Conservation (phyloP, 23 tunicate species). For the Ascidia mentula region DNA sequence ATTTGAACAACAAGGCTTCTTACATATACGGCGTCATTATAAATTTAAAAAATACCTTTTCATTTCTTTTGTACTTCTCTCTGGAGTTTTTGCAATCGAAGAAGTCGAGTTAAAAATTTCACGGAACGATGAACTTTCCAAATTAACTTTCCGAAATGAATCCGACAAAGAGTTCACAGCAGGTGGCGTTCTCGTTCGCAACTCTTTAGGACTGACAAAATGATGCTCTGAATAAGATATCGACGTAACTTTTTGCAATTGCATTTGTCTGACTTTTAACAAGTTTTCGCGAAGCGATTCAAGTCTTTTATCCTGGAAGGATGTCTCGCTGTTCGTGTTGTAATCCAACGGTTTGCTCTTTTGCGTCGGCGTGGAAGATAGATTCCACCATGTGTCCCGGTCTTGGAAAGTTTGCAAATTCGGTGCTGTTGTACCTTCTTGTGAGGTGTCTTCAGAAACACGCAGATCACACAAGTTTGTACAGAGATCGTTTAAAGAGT, state of each 20-base stretch:
- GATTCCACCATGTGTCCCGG: neutral
- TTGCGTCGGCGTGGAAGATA: neutral
- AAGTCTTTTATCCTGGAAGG: neutral
- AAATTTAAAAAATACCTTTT: neutral
- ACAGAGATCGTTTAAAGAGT: constrained; percentile 19
- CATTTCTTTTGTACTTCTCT: neutral
- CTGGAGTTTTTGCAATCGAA: neutral
- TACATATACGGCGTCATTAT: no score
- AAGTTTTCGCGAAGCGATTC: neutral
- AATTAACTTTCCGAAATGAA: neutral
- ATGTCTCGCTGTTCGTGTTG: neutral
- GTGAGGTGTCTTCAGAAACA: neutral
- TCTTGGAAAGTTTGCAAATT: neutral
- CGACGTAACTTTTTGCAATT: neutral
- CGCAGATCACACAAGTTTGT: constrained; percentile 16
- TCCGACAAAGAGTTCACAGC: neutral
- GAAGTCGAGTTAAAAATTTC: neutral
- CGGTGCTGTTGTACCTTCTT: neutral
- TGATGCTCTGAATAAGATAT: neutral
- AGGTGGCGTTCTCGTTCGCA: neutral
- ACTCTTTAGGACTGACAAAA: neutral
- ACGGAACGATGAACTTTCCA: neutral
- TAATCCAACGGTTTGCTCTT: neutral
- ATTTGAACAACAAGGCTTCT: no score
- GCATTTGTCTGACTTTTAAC: constrained; percentile 1